Evolutionary conservation across 2,888 invertebrate genomes (phyloP).

Genomic region (Leptothorax acervorum): DNA sequence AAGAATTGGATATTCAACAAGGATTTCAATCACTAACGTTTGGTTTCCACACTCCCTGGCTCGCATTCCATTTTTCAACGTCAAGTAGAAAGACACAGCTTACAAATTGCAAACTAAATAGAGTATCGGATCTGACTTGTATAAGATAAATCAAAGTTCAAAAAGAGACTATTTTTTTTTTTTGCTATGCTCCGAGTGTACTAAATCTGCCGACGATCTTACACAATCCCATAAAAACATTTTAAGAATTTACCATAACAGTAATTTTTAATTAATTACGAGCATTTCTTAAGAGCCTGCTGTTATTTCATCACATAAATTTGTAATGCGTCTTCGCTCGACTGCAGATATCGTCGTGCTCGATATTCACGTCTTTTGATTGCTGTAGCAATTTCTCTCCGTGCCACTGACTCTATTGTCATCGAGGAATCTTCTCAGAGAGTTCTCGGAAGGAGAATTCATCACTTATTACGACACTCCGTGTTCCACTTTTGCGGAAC

Average conservation of each 20-base stretch:
- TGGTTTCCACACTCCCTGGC: background rate
- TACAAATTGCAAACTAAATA: slow-evolving; percentile 11
- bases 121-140: background rate
- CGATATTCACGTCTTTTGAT: slow-evolving; percentile 37
- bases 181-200: background rate
- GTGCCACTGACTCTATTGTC: slow-evolving; percentile 31
- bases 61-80: slow-evolving; percentile 3
- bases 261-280: slow-evolving; percentile 24
- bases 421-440: background rate
- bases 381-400: slow-evolving; percentile 30
- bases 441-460: slow-evolving; percentile 36
- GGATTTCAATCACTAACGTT: slow-evolving; percentile 17
- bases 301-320: slow-evolving; percentile 8
- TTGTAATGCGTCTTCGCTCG: background rate
- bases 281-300: background rate
- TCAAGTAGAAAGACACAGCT: background rate
- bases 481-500: background rate
- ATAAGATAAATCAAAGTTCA: background rate
- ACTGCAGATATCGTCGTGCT: background rate
- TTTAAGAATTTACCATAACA: too few species aligned
- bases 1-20: slow-evolving; percentile 26
- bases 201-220: background rate
- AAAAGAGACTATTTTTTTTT: too few species aligned
- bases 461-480: slow-evolving; percentile 37
- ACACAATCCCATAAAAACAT: background rate